A percentile compares a stretch with the other conserved stretches of the same genome.
phyloP scores from a whole-genome alignment of 2,888 invertebrate genomes.

The Drosophila lacicola region DNA sequence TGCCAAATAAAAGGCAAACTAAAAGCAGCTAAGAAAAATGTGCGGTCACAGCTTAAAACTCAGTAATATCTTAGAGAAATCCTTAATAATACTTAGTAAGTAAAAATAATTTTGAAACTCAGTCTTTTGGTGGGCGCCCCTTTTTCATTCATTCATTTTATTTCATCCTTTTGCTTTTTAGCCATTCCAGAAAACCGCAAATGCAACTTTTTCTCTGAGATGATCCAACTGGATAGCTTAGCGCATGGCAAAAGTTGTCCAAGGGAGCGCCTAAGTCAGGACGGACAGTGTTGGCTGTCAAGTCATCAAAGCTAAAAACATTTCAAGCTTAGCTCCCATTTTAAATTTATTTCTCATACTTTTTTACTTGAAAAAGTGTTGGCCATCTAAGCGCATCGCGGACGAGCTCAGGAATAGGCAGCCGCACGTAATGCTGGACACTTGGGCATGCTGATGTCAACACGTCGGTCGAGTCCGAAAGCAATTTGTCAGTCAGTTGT shows the following conservation, averaged over 20 bases:
- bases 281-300: constrained; percentile 9
- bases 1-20: constrained; percentile 42
- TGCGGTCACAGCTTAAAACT: constrained; percentile 39
- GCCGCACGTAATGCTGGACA: background rate
- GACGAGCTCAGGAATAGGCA: too few relatives aligned
- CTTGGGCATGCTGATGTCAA: constrained; percentile 50
- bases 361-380: constrained; percentile 28
- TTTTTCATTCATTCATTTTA: background rate
- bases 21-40: background rate
- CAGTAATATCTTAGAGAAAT: constrained; percentile 58
- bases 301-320: constrained; percentile 22
- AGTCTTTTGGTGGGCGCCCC: constrained; percentile 22
- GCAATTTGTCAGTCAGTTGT: constrained; percentile 79
- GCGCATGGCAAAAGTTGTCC: constrained; percentile 20
- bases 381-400: constrained; percentile 7
- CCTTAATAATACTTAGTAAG: constrained; percentile 52
- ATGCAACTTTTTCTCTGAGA: constrained; percentile 56
- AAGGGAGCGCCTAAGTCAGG: background rate
- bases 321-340: constrained; percentile 23
- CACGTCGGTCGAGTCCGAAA: constrained; percentile 74
- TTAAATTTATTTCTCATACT: constrained; percentile 49
- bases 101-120: constrained; percentile 73
- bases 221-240: constrained; percentile 56
- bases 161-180: background rate
- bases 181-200: constrained; percentile 5